Evolutionary conservation across 1,140 invertebrate species (phyloP).

Genomic region (Micrasema longulum): DNA sequence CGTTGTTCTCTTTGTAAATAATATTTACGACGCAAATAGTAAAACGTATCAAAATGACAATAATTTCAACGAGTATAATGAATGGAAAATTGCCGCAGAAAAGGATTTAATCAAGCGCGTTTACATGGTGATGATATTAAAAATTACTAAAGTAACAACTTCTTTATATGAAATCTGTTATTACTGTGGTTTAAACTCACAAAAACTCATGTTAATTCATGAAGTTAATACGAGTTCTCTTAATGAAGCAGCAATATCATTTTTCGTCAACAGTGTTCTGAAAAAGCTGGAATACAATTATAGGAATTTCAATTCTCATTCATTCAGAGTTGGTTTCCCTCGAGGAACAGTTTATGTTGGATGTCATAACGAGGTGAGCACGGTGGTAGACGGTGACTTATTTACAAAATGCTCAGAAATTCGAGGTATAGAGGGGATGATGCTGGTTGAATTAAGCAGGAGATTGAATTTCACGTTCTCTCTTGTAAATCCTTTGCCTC

Average conservation of each 20-base stretch:
- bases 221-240: neutral
- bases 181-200: conserved; percentile 33
- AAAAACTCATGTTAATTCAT: conserved; percentile 22
- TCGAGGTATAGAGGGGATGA: conserved; percentile 33
- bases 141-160: conserved; percentile 24
- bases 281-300: conserved; percentile 13
- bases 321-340: conserved; percentile 37
- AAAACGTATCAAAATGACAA: no score
- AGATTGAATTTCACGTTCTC: conserved; percentile 39
- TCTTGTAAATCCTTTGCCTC: conserved; percentile 31
- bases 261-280: neutral
- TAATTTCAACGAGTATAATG: no score
- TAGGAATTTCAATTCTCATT: conserved; percentile 29
- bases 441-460: conserved; percentile 29
- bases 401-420: conserved; percentile 4
- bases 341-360: conserved; percentile 17
- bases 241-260: no score
- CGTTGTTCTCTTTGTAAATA: no score
- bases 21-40: no score
- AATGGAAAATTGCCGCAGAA: no score
- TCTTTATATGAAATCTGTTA: conserved; percentile 43
- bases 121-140: conserved; percentile 17
- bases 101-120: neutral
- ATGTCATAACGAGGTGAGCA: conserved; percentile 13
- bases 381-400: neutral